Conservation (phyloP, 1,140 invertebrate species). For the Zaprionus vittiger region DNA sequence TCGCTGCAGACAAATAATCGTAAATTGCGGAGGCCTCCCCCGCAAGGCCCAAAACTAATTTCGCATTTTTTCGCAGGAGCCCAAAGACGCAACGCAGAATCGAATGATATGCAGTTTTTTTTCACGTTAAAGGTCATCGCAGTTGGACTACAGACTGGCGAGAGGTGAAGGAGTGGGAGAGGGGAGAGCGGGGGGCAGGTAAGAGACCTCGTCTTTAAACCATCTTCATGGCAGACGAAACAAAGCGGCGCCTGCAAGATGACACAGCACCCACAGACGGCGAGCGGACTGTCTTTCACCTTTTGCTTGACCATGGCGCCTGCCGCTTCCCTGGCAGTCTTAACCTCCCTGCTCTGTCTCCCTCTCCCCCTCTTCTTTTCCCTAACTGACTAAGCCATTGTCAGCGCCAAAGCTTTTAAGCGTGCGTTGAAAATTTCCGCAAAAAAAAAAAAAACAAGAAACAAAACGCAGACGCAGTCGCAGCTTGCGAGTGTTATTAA, state of each 20-base stretch:
- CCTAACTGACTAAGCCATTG: slow-evolving; percentile 23
- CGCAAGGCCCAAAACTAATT: slow-evolving; percentile 54
- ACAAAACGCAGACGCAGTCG: slow-evolving; percentile 7
- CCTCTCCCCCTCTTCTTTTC: background rate
- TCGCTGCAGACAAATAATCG: slow-evolving; percentile 65
- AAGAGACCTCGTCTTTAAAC: slow-evolving; percentile 4
- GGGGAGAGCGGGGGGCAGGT: background rate
- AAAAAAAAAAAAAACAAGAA: slow-evolving; percentile 17
- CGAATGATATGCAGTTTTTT: slow-evolving; percentile 76
- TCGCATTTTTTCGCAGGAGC: slow-evolving; percentile 34
- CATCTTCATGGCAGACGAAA: slow-evolving; percentile 64
- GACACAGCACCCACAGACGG: slow-evolving; percentile 62
- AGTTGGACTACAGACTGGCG: background rate
- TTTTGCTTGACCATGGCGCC: slow-evolving; percentile 70
- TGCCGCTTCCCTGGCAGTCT: slow-evolving; percentile 21
- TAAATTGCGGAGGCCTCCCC: slow-evolving; percentile 63
- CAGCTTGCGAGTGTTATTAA: slow-evolving; percentile 28
- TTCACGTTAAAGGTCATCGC: slow-evolving; percentile 73
- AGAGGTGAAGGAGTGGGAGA: background rate
- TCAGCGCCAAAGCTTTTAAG: slow-evolving; percentile 39
- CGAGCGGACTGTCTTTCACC: slow-evolving; percentile 61
- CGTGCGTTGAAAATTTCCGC: slow-evolving; percentile 43
- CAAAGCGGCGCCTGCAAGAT: slow-evolving; percentile 74
- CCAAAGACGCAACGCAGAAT: slow-evolving; percentile 29
- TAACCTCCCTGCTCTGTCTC: background rate